These are phyloP conservation scores for Reticulitermes lucifugus DNA, from an alignment of 2,888 invertebrate genomes.

Conservation along the genomic window DNA sequence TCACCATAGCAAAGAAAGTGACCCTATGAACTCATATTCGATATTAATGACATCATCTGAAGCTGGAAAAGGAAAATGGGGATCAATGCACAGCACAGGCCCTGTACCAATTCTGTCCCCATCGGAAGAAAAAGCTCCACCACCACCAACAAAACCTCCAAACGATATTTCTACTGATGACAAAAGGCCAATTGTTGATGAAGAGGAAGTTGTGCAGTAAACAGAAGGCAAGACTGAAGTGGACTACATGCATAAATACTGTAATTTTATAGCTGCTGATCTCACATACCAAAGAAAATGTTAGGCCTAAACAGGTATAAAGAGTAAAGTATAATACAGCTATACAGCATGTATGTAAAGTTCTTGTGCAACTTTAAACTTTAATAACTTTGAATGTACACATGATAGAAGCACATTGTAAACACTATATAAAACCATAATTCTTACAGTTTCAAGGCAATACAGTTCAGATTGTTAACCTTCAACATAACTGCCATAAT, in stretches of 20 bases:
- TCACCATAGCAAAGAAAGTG: constrained; percentile 85
- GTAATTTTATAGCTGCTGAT: not conserved
- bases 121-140: constrained; percentile 35
- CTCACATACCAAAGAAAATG: not conserved
- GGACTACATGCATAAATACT: not conserved
- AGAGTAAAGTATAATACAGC: too few relatives aligned
- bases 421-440: too few relatives aligned
- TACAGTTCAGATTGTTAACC: too few relatives aligned
- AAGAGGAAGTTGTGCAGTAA: constrained; percentile 54
- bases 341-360: too few relatives aligned
- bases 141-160: constrained; percentile 11
- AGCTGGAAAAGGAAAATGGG: constrained; percentile 65
- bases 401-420: too few relatives aligned
- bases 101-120: constrained; percentile 36
- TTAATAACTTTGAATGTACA: too few relatives aligned
- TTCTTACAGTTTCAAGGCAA: too few relatives aligned
- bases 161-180: constrained; percentile 53
- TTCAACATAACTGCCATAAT: too few relatives aligned
- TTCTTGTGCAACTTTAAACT: too few relatives aligned
- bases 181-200: constrained; percentile 59
- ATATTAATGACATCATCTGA: constrained; percentile 75
- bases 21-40: constrained; percentile 69
- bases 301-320: too few relatives aligned
- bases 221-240: not conserved
- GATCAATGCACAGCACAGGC: constrained; percentile 63